These are phyloP conservation scores for Ciconia stormi DNA, from an alignment of 2,113 vertebrate genomes.

Conservation along the genomic window DNA sequence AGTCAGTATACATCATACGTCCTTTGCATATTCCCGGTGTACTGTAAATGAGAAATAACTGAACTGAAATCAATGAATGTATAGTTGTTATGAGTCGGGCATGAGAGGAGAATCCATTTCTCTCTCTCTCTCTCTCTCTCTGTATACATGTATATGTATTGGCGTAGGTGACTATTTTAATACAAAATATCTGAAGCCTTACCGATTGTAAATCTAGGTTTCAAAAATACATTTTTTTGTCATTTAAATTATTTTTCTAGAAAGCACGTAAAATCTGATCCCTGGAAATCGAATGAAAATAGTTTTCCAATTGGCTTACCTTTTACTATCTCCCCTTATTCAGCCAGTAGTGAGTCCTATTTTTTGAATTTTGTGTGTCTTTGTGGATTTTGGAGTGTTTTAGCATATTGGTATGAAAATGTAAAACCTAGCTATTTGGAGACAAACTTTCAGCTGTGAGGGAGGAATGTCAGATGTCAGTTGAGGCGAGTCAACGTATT, in stretches of 20 bases:
- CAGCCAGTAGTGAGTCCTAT: background rate
- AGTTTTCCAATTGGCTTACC: background rate
- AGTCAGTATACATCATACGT: background rate
- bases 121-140: background rate
- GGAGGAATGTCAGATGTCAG: background rate
- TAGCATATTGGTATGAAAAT: background rate
- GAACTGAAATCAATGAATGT: background rate
- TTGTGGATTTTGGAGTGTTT: background rate
- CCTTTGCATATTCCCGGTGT: background rate
- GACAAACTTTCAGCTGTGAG: background rate
- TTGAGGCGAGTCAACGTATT: background rate
- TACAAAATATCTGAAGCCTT: background rate
- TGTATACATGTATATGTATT: background rate
- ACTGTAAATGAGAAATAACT: background rate
- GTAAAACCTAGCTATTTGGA: background rate
- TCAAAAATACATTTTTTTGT: background rate
- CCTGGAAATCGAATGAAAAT: background rate
- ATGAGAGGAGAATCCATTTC: background rate
- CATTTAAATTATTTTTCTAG: background rate
- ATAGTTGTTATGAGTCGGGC: background rate
- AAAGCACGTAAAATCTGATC: background rate
- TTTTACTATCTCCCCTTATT: background rate
- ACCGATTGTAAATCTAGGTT: background rate
- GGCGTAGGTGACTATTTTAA: background rate
- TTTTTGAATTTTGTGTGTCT: background rate